Percentiles rank a stretch among this genome's conserved stretches.
phyloP scores from a whole-genome alignment of 2,113 vertebrate genomes.

The Ancistrus triradiatus region DNA sequence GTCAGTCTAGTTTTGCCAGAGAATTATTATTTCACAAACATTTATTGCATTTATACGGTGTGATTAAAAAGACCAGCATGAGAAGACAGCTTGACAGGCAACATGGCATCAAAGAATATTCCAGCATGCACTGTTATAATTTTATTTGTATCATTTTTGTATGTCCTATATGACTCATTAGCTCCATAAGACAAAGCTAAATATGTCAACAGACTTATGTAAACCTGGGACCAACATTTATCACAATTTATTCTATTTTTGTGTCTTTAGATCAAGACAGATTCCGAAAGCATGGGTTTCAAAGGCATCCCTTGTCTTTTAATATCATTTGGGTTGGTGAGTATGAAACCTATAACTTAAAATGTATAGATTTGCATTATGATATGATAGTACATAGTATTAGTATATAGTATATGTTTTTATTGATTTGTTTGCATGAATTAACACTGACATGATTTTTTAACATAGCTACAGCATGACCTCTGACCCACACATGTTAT shows the following conservation, averaged over 20 bases:
- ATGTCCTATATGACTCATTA: no score
- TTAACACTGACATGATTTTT: no score
- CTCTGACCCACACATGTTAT: no score
- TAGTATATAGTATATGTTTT: no score
- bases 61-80: conserved; percentile 17
- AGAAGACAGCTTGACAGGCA: conserved; percentile 19
- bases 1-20: conserved; percentile 17
- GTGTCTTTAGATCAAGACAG: conserved; percentile 47
- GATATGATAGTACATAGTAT: no score
- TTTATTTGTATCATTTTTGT: background rate
- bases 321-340: conserved; percentile 62
- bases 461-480: no score
- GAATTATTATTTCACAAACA: conserved; percentile 10
- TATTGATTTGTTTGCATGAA: no score
- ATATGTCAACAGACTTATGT: background rate
- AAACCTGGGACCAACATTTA: conserved; percentile 1
- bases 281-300: conserved; percentile 61
- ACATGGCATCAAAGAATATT: background rate
- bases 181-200: background rate
- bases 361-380: no score
- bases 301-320: conserved; percentile 53
- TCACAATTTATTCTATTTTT: conserved; percentile 29
- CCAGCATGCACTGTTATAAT: background rate
- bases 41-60: conserved; percentile 12
- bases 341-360: conserved; percentile 39